Percentiles rank a stretch among this genome's conserved stretches.
phyloP scores from a whole-genome alignment of 2,888 invertebrate genomes.

The Synanthedon formicaeformis region DNA sequence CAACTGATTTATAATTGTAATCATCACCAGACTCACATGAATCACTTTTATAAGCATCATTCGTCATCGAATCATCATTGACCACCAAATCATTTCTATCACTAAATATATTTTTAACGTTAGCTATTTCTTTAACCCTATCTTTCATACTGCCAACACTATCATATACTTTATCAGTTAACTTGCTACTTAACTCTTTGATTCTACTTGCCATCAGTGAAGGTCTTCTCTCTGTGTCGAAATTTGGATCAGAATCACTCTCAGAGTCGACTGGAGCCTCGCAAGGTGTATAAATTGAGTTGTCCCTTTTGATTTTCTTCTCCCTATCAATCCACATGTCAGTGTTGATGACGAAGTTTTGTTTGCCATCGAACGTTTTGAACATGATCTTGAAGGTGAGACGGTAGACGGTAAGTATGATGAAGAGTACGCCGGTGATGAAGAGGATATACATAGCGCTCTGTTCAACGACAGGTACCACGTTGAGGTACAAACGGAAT shows the following conservation, averaged over 20 bases:
- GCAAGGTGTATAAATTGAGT: conserved; percentile 45
- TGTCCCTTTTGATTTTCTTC: conserved; percentile 14
- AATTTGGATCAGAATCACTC: conserved; percentile 24
- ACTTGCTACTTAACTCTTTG: conserved; percentile 33
- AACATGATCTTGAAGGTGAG: conserved; percentile 60
- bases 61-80: conserved; percentile 17
- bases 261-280: conserved; percentile 48
- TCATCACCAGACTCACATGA: not conserved
- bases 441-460: conserved; percentile 68
- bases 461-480: conserved; percentile 74
- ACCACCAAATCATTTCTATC: conserved; percentile 33
- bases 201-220: conserved; percentile 29
- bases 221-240: conserved; percentile 18
- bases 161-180: conserved; percentile 46
- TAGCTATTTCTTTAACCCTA: conserved; percentile 26
- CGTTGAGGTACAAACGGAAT: conserved; percentile 80
- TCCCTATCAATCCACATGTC: conserved; percentile 29
- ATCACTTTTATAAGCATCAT: conserved; percentile 23
- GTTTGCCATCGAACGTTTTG: conserved; percentile 29
- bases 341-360: conserved; percentile 22
- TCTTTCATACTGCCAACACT: conserved; percentile 42
- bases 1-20: conserved; percentile 24
- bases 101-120: conserved; percentile 32
- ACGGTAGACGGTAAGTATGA: conserved; percentile 59
- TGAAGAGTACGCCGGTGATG: conserved; percentile 58